A percentile compares a stretch with the other conserved stretches of the same genome.
phyloP scores from a whole-genome alignment of 2,888 invertebrate genomes.

The Orthosia incerta region DNA sequence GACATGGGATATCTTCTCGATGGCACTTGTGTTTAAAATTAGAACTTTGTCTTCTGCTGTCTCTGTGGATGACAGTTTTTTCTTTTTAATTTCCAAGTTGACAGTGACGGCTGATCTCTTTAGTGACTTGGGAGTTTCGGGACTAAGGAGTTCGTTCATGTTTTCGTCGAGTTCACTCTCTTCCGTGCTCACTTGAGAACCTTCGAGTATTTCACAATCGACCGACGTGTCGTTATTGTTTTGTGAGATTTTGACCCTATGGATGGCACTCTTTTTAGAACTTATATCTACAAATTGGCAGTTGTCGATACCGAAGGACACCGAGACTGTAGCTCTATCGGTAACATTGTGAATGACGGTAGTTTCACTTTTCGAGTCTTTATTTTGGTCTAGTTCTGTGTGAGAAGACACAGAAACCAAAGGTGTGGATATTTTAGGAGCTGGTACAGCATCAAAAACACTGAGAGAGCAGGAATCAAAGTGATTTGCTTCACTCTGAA shows the following conservation, averaged over 20 bases:
- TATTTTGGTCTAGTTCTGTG: conserved; percentile 65
- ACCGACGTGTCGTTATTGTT: conserved; percentile 72
- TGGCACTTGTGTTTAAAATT: conserved; percentile 88
- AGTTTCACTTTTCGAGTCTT: conserved; percentile 63
- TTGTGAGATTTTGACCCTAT: conserved; percentile 73
- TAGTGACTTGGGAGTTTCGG: conserved; percentile 62
- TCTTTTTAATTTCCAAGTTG: conserved; percentile 86
- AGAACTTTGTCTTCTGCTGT: conserved; percentile 84
- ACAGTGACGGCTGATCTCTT: conserved; percentile 80
- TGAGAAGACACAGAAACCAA: conserved; percentile 70
- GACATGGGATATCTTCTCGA: conserved; percentile 86
- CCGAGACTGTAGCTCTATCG: conserved; percentile 69
- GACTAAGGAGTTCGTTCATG: conserved; percentile 69
- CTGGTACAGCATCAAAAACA: conserved; percentile 16
- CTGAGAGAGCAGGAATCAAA: conserved; percentile 46
- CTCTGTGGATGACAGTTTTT: conserved; percentile 75
- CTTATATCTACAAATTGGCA: conserved; percentile 77
- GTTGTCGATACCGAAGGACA: conserved; percentile 79
- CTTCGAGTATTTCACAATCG: conserved; percentile 79
- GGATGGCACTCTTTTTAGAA: conserved; percentile 77
- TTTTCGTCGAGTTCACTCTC: conserved; percentile 72
- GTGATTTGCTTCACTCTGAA: conserved; percentile 58
- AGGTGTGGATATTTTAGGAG: conserved; percentile 34
- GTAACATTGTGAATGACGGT: conserved; percentile 67
- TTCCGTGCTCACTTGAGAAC: conserved; percentile 72